phyloP scores from a whole-genome alignment of 1,140 invertebrate species.

The Rhynchophorus ferrugineus region DNA sequence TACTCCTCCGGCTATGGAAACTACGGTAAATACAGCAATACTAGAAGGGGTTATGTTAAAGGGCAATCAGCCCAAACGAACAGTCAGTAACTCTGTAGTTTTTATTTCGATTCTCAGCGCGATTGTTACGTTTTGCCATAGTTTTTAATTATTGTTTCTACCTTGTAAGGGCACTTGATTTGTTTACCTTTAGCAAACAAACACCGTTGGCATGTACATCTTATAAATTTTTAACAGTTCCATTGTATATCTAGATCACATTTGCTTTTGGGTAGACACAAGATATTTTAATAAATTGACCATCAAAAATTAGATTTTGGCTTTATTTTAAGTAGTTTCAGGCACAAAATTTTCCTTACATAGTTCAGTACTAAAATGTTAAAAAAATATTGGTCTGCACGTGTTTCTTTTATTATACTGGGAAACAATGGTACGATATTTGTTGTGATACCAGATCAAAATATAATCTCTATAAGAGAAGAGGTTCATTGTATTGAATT shows the following conservation, averaged over 20 bases:
- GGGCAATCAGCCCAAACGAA: slow-evolving; percentile 9
- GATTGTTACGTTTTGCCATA: neutral
- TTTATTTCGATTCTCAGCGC: neutral
- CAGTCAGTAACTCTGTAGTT: neutral
- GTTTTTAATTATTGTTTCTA: neutral
- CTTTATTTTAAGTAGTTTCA: slow-evolving; percentile 6
- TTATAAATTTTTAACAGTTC: neutral
- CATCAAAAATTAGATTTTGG: slow-evolving; percentile 1
- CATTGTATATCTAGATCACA: no score
- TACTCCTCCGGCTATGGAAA: slow-evolving; percentile 71
- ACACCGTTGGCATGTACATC: slow-evolving; percentile 7
- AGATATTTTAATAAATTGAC: slow-evolving; percentile 5
- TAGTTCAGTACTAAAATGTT: neutral
- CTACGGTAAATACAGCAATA: slow-evolving; percentile 60
- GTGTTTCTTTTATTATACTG: neutral
- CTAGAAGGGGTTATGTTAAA: slow-evolving; percentile 13
- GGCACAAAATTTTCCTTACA: neutral
- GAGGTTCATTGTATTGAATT: no score
- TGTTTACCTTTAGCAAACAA: no score
- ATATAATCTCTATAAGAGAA: no score
- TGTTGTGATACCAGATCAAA: neutral
- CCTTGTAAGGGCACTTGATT: slow-evolving; percentile 1
- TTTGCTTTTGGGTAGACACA: no score
- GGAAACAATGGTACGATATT: neutral
- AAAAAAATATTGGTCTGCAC: neutral